A percentile compares a stretch with the other conserved stretches of the same genome.
Conservation (phyloP, 2,113 vertebrate genomes). For the Nycticorax nycticorax region DNA sequence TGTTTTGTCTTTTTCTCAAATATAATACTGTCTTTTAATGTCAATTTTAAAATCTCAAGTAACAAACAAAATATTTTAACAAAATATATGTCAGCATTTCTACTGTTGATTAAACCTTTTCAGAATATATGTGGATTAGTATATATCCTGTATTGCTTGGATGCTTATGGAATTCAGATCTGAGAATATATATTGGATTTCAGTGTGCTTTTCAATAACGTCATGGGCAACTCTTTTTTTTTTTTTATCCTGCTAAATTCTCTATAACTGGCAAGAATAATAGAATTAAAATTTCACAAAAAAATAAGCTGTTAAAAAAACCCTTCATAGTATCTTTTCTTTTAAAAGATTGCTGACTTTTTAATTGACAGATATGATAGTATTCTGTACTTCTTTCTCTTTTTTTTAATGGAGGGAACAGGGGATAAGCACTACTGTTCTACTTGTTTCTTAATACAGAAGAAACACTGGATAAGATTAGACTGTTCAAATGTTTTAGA, state of each 20-base stretch:
- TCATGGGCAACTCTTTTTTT: neutral
- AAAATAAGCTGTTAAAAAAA: neutral
- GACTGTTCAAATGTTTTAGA: neutral
- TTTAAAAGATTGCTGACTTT: neutral
- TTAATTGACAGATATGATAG: neutral
- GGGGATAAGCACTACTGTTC: neutral
- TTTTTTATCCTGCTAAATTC: neutral
- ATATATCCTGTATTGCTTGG: neutral
- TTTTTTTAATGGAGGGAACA: neutral
- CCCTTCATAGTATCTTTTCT: neutral
- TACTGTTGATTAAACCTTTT: neutral
- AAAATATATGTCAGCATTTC: neutral
- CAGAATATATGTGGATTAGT: neutral
- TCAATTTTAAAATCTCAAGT: neutral
- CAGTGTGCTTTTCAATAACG: neutral
- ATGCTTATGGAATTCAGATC: neutral
- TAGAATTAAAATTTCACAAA: neutral
- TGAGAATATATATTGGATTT: neutral
- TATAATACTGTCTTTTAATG: neutral
- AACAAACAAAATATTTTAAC: neutral
- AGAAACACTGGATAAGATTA: neutral
- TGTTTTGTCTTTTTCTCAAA: neutral
- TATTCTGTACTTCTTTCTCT: neutral
- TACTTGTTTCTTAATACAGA: neutral
- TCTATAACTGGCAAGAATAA: neutral